phyloP scores from a whole-genome alignment of 1,140 invertebrate species.

The Lycorma delicatula region DNA sequence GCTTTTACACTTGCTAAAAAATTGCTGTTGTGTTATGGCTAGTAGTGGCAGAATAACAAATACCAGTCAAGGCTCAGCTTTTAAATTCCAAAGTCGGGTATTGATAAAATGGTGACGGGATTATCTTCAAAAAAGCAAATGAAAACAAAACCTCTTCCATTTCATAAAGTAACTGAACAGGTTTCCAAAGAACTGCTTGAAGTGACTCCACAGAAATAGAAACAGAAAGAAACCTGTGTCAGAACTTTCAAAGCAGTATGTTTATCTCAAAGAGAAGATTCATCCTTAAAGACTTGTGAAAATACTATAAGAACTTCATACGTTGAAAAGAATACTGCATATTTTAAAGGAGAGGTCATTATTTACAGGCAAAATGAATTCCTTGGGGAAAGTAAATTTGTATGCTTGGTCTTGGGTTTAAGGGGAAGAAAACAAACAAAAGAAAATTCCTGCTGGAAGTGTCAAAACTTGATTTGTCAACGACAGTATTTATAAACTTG shows the following conservation, averaged over 20 bases:
- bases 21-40: no score
- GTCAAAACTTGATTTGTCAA: not conserved
- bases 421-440: not conserved
- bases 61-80: no score
- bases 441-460: not conserved
- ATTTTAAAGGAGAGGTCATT: not conserved
- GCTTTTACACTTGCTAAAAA: no score
- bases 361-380: not conserved
- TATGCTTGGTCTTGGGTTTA: not conserved
- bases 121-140: no score
- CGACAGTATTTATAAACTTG: not conserved
- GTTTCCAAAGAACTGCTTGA: not conserved
- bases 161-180: no score
- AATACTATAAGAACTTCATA: not conserved
- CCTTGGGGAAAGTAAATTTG: not conserved
- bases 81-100: no score
- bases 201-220: not conserved
- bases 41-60: no score
- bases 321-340: not conserved
- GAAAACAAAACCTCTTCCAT: no score
- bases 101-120: no score
- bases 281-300: not conserved
- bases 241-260: not conserved
- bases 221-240: not conserved
- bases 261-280: no score